A percentile compares a stretch with the other conserved stretches of the same genome.
phyloP scores from a whole-genome alignment of 2,113 vertebrate genomes.

The Thalassoma bifasciatum region DNA sequence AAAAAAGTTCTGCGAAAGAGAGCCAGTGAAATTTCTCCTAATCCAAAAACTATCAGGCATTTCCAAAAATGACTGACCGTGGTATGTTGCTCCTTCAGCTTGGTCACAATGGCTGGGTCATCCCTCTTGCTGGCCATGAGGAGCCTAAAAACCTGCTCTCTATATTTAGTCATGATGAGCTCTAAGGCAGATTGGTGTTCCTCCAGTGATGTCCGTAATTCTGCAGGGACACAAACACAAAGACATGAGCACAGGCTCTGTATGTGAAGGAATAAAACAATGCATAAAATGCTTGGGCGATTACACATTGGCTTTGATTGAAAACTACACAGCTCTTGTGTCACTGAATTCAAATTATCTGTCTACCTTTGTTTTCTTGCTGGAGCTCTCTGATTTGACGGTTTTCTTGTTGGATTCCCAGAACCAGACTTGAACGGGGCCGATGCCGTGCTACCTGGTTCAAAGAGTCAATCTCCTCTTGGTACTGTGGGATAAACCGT shows the following conservation, averaged over 20 bases:
- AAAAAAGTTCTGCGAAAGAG: not conserved
- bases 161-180: slow-evolving; percentile 98
- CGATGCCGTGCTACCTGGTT: slow-evolving; percentile 97
- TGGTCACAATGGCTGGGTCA: slow-evolving; percentile 89
- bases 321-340: not conserved
- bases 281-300: not conserved
- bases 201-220: slow-evolving; percentile 92
- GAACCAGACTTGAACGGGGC: slow-evolving; percentile 93
- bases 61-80: slow-evolving; percentile 80
- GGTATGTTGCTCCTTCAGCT: slow-evolving; percentile 96
- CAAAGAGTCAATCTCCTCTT: slow-evolving; percentile 94
- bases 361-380: slow-evolving; percentile 95
- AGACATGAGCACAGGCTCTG: not conserved
- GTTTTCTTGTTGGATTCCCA: slow-evolving; percentile 99
- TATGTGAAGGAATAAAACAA: not conserved
- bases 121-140: slow-evolving; percentile 96
- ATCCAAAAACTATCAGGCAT: too few species aligned
- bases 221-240: slow-evolving; percentile 72
- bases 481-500: slow-evolving; percentile 83
- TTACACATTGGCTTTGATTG: not conserved
- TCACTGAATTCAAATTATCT: not conserved
- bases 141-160: slow-evolving; percentile 95
- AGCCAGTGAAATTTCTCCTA: too few species aligned
- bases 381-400: slow-evolving; percentile 96
- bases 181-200: slow-evolving; percentile 98